phyloP scores from a whole-genome alignment of 2,888 invertebrate genomes.

The Leucophora obtusa region DNA sequence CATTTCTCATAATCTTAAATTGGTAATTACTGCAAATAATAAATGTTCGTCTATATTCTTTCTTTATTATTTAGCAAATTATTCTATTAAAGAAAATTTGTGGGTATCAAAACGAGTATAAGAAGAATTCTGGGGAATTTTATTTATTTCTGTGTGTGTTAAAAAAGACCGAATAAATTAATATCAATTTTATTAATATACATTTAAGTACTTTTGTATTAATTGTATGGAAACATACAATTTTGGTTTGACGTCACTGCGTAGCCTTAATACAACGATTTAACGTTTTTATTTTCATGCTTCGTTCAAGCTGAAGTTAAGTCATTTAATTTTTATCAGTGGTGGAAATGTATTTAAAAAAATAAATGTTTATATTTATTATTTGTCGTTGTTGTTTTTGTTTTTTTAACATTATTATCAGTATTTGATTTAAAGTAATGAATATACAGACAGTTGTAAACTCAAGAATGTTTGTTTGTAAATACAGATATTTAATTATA shows the following conservation, averaged over 20 bases:
- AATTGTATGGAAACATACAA: slow-evolving; percentile 2
- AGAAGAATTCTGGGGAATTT: not conserved
- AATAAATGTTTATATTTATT: not conserved
- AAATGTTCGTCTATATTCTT: not conserved
- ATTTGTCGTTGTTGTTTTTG: not conserved
- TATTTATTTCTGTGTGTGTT: not conserved
- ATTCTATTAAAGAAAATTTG: not conserved
- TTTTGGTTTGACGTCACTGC: slow-evolving; percentile 58
- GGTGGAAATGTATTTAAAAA: not conserved
- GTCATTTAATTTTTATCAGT: not conserved
- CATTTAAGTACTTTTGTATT: no score
- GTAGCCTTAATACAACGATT: slow-evolving; percentile 16
- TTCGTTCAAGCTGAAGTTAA: not conserved
- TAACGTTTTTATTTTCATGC: not conserved
- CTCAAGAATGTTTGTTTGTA: no score
- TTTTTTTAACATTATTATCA: not conserved
- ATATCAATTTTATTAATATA: not conserved
- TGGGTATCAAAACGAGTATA: not conserved
- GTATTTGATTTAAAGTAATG: not conserved
- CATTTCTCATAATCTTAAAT: not conserved
- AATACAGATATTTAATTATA: no score
- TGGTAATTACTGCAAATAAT: slow-evolving; percentile 2
- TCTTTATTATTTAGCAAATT: not conserved
- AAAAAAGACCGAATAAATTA: not conserved
- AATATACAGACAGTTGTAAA: no score